These are phyloP conservation scores for Elgaria multicarinata DNA, from an alignment of 2,113 vertebrate species.

Conservation along the genomic window DNA sequence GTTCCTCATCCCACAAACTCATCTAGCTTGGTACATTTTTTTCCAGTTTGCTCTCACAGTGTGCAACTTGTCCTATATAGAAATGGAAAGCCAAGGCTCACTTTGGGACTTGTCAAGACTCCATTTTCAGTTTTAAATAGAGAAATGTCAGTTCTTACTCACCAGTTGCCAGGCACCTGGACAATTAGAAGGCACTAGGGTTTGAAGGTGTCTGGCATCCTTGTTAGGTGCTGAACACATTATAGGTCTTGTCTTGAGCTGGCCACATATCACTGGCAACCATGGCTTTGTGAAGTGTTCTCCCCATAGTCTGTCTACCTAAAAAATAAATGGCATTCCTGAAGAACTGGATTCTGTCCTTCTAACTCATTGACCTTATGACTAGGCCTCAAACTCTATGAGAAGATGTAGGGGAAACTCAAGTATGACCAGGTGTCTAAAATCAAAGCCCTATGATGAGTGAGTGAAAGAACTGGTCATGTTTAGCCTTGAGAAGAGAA, in stretches of 20 bases:
- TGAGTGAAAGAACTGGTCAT: too few relatives aligned
- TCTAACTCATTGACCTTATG: not conserved
- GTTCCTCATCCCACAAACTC: not conserved
- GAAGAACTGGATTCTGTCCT: not conserved
- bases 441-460: too few relatives aligned
- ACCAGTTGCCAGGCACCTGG: not conserved
- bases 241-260: not conserved
- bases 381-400: not conserved
- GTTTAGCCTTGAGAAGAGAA: too few relatives aligned
- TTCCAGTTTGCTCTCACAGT: not conserved
- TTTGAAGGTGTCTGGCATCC: not conserved
- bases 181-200: not conserved
- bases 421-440: too few relatives aligned
- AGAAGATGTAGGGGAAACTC: too few relatives aligned
- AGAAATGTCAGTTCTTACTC: not conserved
- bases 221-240: rapidly evolving
- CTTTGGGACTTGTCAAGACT: not conserved
- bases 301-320: too few relatives aligned
- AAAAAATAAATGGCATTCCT: not conserved
- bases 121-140: not conserved
- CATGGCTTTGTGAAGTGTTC: not conserved
- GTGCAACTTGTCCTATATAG: not conserved
- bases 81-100: not conserved
- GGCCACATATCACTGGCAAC: not conserved
- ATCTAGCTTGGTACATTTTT: not conserved